Evolutionary conservation across 2,797 vertebrate genomes (phyloP).

Genomic region (Mus spretus): DNA sequence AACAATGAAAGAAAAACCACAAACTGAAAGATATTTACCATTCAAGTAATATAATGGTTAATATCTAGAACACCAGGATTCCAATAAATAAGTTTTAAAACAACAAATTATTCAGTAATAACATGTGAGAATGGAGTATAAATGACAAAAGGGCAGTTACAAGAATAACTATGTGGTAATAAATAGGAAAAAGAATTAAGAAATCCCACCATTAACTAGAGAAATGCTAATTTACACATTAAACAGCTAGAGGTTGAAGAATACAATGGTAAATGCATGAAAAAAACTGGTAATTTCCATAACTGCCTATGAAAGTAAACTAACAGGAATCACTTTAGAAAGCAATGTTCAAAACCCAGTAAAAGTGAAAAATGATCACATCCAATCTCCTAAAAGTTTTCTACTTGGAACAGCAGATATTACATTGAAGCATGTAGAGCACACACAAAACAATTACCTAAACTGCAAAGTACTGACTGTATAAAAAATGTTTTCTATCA

Average conservation of each 20-base stretch:
- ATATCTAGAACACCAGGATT: neutral
- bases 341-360: neutral
- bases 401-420: neutral
- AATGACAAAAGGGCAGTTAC: neutral
- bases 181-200: neutral
- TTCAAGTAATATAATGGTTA: neutral
- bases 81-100: neutral
- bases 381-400: neutral
- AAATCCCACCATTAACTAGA: neutral
- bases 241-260: neutral
- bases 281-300: neutral
- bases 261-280: neutral
- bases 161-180: constrained; percentile 2
- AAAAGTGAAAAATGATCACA: neutral
- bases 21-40: constrained; percentile 10
- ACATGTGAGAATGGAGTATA: neutral
- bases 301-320: neutral
- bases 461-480: neutral
- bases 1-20: constrained; percentile 2
- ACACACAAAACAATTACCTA: neutral
- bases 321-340: neutral
- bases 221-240: constrained; percentile 25
- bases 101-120: neutral
- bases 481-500: neutral
- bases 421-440: neutral